Base-by-base conservation (phyloP, 1,140 invertebrate genomes). In the Megalopta genalis region DNA sequence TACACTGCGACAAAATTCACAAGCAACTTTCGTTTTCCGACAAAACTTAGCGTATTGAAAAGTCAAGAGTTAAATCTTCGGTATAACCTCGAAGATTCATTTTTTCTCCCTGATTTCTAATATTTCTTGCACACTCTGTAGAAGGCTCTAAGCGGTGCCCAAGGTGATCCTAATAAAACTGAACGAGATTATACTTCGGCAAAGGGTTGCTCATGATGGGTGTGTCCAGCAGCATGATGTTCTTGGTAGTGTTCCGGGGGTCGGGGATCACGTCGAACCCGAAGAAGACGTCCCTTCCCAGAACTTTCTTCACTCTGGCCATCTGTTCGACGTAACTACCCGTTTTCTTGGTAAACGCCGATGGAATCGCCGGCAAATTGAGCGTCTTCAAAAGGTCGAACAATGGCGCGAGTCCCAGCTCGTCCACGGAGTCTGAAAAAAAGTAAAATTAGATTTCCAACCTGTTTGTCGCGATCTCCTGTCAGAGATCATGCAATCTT, bases 221-320 rank as follows among this genome's bases (percentile, higher is more conserved):
- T 23, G 94, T 93, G 63, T 95, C 95, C 75, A 96, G 90, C 8
- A 94, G 93, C 37, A 96, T 93, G 66, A 95, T 90, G 87, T 95
- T 96, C 2, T 94, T 88, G 4, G 93, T 94, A 4, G 94, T 94
- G 85, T 96, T 96, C 66, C 93, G 94, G 0, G 95, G 94, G 93
- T 96, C 95, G 0, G 94, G 93, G 85, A 94, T 94, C n/a, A 96
- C 93, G 76, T 94, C 94, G 66, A 96, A 95, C 0, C 96, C 95
- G 74, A 96, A 94, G 2, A 96, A 94, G 1, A 96, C 88, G 81
- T 96, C 96, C 91, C 95, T 94, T 14, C 94, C 94, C 1, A 96
- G 89, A 49, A 94, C 87, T 77, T 92, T 94, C 82, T 96, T 96
- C 2, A 96, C 92, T 42, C 93, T 93, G 25, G 94, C 95, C 23